Evolutionary conservation across 2,888 invertebrate species (phyloP).

Genomic region (Craniophora ligustri): DNA sequence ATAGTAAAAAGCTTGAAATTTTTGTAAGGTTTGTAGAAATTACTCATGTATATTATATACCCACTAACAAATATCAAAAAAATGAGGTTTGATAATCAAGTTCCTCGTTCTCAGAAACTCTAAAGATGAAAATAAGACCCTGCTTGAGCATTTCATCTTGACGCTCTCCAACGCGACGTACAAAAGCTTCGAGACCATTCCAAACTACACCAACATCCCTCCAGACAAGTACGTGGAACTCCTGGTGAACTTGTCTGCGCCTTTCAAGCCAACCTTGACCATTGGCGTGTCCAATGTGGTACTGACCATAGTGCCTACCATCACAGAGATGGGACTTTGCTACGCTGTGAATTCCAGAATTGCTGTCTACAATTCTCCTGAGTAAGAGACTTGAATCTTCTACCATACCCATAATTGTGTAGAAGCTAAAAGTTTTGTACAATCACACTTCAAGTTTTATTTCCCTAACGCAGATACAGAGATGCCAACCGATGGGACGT

Average conservation of each 20-base stretch:
- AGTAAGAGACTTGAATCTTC: conserved; percentile 72
- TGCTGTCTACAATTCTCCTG: conserved; percentile 88
- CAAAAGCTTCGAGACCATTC: conserved; percentile 88
- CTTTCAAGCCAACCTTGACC: conserved; percentile 84
- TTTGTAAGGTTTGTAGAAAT: conserved; percentile 83
- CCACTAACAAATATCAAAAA: too few species aligned
- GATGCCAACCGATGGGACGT: conserved; percentile 86
- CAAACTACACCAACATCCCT: conserved; percentile 86
- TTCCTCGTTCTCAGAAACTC: conserved; percentile 66
- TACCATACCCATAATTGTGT: too few species aligned
- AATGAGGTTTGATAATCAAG: not conserved
- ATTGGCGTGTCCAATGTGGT: conserved; percentile 87
- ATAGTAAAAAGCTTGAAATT: conserved; percentile 83
- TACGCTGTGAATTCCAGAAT: conserved; percentile 91
- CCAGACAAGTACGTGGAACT: conserved; percentile 89
- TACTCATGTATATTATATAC: too few species aligned
- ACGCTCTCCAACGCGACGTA: conserved; percentile 89
- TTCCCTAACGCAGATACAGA: conserved; percentile 84
- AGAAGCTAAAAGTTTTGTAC: too few species aligned
- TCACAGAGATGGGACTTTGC: conserved; percentile 92
- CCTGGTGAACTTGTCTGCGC: conserved; percentile 84
- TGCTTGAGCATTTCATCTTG: conserved; percentile 87
- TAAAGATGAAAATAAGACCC: conserved; percentile 81
- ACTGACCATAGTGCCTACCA: conserved; percentile 87
- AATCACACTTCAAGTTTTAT: too few species aligned